Evolutionary conservation across 2,113 vertebrate species (phyloP).

Genomic region (Cochlearius cochlearius): DNA sequence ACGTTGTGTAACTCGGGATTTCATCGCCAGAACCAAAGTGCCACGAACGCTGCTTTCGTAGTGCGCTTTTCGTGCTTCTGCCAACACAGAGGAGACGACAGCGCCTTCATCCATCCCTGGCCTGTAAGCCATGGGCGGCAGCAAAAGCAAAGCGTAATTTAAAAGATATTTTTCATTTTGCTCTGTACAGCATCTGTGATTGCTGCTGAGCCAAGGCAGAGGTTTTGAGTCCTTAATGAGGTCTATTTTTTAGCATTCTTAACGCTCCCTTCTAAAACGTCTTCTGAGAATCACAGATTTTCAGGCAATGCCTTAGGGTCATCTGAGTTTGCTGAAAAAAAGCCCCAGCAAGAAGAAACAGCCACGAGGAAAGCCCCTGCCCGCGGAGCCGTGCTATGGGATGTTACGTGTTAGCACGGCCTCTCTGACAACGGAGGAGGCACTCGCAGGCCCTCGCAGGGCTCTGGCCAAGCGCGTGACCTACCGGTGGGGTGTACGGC

Average conservation of each 20-base stretch:
- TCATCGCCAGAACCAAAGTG: neutral
- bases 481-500: neutral
- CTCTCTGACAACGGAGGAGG: neutral
- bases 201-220: neutral
- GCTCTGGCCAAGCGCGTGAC: neutral
- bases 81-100: neutral
- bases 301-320: neutral
- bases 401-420: neutral
- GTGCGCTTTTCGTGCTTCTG: neutral
- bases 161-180: neutral
- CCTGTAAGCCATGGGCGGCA: neutral
- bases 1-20: neutral
- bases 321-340: neutral
- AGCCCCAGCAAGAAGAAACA: neutral
- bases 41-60: neutral
- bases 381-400: neutral
- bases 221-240: neutral
- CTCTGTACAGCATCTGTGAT: neutral
- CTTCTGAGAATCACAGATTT: neutral
- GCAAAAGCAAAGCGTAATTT: neutral
- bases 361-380: neutral
- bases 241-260: neutral
- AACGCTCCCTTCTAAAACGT: neutral
- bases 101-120: neutral
- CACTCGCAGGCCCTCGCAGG: neutral